These are phyloP conservation scores for Lasioglossum morio DNA, from an alignment of 2,888 invertebrate genomes.

Conservation along the genomic window DNA sequence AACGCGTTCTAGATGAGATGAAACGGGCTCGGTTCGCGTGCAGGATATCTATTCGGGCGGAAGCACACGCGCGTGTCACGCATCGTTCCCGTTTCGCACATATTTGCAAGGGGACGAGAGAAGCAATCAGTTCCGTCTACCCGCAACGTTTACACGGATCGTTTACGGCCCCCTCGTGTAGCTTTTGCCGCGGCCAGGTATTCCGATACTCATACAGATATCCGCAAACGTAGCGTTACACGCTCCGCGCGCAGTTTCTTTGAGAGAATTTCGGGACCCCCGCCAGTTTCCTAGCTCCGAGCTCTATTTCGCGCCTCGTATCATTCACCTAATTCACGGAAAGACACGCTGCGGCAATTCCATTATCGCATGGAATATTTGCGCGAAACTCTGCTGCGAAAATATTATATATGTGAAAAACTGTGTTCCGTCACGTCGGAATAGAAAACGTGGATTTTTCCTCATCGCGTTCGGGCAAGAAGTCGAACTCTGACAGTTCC, in stretches of 20 bases:
- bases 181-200: constrained; percentile 63
- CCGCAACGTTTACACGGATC: constrained; percentile 71
- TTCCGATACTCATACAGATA: constrained; percentile 62
- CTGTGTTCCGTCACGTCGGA: too few species aligned
- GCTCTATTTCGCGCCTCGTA: constrained; percentile 19
- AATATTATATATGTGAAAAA: too few species aligned
- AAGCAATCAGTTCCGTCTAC: constrained; percentile 75
- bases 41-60: constrained; percentile 26
- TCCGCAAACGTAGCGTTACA: constrained; percentile 55
- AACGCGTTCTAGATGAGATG: background rate
- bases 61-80: constrained; percentile 20
- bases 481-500: too few species aligned
- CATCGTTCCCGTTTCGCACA: constrained; percentile 41
- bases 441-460: too few species aligned
- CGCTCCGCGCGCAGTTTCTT: constrained; percentile 33
- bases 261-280: constrained; percentile 42
- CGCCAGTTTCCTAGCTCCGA: constrained; percentile 9
- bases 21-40: constrained; percentile 24
- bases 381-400: too few species aligned
- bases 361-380: background rate
- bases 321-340: constrained; percentile 1
- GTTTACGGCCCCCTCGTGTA: constrained; percentile 63
- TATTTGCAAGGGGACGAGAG: constrained; percentile 53
- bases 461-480: too few species aligned
- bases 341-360: background rate